phyloP scores from a whole-genome alignment of 2,797 vertebrate genomes.

The Pangasius sanitwongsei region DNA sequence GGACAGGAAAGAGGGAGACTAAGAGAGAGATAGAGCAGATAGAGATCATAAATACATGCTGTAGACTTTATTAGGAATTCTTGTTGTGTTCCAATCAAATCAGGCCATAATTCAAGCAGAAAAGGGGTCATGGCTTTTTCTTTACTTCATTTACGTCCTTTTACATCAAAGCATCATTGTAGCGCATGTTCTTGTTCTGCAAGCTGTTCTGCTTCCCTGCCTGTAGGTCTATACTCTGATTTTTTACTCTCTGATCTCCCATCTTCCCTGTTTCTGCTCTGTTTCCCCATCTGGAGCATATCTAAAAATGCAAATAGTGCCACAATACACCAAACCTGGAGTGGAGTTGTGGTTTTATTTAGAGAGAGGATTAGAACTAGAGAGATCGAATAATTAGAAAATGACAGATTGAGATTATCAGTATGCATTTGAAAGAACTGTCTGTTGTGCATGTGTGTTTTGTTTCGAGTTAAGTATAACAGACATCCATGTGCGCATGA shows the following conservation, averaged over 20 bases:
- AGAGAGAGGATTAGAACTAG: conserved; percentile 51
- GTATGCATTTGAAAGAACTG: conserved; percentile 47
- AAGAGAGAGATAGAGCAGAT: background rate
- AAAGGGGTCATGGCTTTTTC: conserved; percentile 27
- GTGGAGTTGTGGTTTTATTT: conserved; percentile 54
- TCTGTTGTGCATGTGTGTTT: conserved; percentile 27
- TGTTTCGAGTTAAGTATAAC: conserved; percentile 21
- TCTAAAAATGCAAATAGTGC: conserved; percentile 57
- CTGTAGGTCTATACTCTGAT: conserved; percentile 19
- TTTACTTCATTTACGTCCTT: conserved; percentile 33
- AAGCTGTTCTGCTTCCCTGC: conserved; percentile 17
- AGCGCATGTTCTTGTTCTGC: conserved; percentile 26
- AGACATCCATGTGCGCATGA: conserved; percentile 39
- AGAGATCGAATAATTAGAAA: conserved; percentile 36
- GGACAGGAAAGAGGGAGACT: conserved; percentile 54
- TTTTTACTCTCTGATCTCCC: conserved; percentile 28
- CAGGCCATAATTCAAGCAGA: conserved; percentile 36
- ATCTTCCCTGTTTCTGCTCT: conserved; percentile 24
- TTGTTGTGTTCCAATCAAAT: conserved; percentile 47
- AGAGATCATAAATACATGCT: background rate
- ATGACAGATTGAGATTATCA: conserved; percentile 34
- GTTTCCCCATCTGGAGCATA: conserved; percentile 66
- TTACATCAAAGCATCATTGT: conserved; percentile 48
- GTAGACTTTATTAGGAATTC: conserved; percentile 28
- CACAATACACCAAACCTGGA: conserved; percentile 57